Base-by-base conservation (phyloP, 2,113 vertebrate species). In the Gavia stellata region DNA sequence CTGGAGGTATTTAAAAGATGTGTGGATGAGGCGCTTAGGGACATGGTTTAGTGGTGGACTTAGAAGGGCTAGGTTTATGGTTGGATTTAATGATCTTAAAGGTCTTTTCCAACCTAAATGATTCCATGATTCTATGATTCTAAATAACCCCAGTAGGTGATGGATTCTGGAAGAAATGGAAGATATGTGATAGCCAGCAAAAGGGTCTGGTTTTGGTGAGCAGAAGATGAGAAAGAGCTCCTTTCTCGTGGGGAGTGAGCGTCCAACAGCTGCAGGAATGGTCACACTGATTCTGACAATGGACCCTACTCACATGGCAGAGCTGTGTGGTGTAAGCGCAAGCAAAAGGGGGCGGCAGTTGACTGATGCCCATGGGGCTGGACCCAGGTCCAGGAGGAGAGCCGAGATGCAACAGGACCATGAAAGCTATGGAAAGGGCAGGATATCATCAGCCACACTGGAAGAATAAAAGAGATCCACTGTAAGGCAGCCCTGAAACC, bases 231-330 rank as follows among this genome's bases (percentile, higher is more conserved):
- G 42, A 85, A 89, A 80, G 28, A 16, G 16, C 42, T 87, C 33
- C n/a, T 31, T 81, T 65, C 36, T 34, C 3, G 0, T 36, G 18
- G 21, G 36, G 23, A 84, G 28, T 33, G 21, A 90, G 12, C 16
- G n/a, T 61, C 24, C 8, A 3, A 26, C 16, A 73, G 49, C 20
- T 7, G 9, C 13, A 6, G 47, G 68, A 77, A 65, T 19, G 17
- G 44, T 45, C 73, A 47, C 1, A 0, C 26, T 1, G 2, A 34
- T 53, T 83, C 17, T 20, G 7, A 33, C 34, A 36, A 14, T 0
- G 0, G 33, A 26, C 16, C 12, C 78, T 50, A 7, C n/a, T 81
- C 53, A 8, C 0, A 0, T n/a, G 6, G 50, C 38, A 38, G 11
- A 45, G 40, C 17, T 68, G 53, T 36, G 10, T 1, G 3, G 42